These are phyloP conservation scores for Acipenser ruthenus DNA, from an alignment of 2,797 vertebrate species.

Conservation along the genomic window DNA sequence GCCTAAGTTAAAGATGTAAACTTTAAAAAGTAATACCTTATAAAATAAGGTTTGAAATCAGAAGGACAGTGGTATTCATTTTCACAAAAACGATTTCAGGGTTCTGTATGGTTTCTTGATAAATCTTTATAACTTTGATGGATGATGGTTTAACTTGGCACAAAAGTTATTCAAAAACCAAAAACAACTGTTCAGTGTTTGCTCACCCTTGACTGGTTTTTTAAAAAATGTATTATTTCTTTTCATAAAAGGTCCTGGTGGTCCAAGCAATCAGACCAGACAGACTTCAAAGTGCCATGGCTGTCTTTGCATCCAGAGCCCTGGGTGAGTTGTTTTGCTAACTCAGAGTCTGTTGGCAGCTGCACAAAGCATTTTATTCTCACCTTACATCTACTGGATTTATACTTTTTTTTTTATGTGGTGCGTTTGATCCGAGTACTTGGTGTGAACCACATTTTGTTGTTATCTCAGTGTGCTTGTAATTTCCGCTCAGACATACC, in stretches of 20 bases:
- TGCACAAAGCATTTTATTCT: background rate
- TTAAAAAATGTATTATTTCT: background rate
- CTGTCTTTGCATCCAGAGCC: slow-evolving; percentile 72
- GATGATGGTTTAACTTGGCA: too few species aligned
- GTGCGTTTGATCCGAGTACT: slow-evolving; percentile 3
- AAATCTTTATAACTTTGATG: too few species aligned
- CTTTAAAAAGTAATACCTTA: background rate
- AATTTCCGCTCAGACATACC: background rate
- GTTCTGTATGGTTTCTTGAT: too few species aligned
- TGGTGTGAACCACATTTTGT: background rate
- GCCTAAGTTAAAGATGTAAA: background rate
- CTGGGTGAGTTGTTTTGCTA: slow-evolving; percentile 65
- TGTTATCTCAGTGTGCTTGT: background rate
- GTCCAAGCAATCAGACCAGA: slow-evolving; percentile 85
- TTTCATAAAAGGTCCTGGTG: slow-evolving; percentile 70
- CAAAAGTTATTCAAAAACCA: slow-evolving; percentile 3
- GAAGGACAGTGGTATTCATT: background rate
- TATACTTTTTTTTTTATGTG: slow-evolving; percentile 7
- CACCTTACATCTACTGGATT: slow-evolving; percentile 3
- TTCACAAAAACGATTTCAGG: too few species aligned
- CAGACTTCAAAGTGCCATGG: slow-evolving; percentile 84
- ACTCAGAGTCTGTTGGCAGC: slow-evolving; percentile 10
- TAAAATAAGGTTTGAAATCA: background rate
- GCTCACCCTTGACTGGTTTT: too few species aligned
- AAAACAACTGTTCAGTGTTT: background rate